Percentiles rank a stretch among this genome's conserved stretches.
Conservation (phyloP, 1,140 invertebrate species). For the Calephelis nemesis region DNA sequence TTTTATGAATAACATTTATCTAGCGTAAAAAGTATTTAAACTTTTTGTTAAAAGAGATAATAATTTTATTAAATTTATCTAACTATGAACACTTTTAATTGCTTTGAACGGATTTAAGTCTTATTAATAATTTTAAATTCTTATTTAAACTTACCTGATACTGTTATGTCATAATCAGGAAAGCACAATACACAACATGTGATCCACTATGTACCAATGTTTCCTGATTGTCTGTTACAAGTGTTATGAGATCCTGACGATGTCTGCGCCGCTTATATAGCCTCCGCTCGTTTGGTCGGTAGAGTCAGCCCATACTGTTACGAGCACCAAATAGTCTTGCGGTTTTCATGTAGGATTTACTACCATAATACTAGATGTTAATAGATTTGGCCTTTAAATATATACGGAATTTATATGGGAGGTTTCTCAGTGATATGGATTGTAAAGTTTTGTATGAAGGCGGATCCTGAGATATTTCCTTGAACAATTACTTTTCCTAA, state of each 20-base stretch:
- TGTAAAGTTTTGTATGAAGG: too few species aligned
- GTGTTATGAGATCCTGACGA: slow-evolving; percentile 24
- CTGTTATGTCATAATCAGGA: slow-evolving; percentile 9
- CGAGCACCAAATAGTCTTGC: background rate
- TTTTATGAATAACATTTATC: too few species aligned
- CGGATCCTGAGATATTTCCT: too few species aligned
- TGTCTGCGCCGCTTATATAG: slow-evolving; percentile 23
- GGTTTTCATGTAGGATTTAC: slow-evolving; percentile 14
- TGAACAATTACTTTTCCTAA: too few species aligned
- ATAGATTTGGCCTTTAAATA: slow-evolving; percentile 5
- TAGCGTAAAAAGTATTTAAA: too few species aligned
- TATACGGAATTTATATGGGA: background rate
- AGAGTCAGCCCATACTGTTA: slow-evolving; percentile 20
- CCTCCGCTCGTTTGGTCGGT: background rate
- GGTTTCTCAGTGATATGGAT: too few species aligned
- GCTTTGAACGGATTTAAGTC: too few species aligned
- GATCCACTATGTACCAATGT: background rate
- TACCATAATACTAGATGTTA: background rate
- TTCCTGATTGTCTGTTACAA: slow-evolving; percentile 5
- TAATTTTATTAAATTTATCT: too few species aligned
- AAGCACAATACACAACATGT: slow-evolving; percentile 1
- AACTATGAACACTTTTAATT: too few species aligned
- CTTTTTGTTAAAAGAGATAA: too few species aligned
- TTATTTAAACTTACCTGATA: background rate
- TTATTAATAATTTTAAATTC: background rate